phyloP scores from a whole-genome alignment of 2,888 invertebrate species.

The Apamea sordens region DNA sequence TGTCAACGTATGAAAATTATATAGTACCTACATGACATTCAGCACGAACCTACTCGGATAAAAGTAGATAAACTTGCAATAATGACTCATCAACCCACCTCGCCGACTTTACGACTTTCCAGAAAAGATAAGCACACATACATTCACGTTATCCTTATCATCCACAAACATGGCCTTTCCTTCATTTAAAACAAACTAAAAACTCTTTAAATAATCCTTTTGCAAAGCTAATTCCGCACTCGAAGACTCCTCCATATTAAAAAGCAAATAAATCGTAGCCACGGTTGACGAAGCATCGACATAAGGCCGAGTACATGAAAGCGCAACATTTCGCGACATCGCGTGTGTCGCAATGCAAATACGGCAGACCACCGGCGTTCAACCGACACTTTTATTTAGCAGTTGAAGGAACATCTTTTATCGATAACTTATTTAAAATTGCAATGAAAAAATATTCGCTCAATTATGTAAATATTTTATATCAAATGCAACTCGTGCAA shows the following conservation, averaged over 20 bases:
- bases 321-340: constrained; percentile 61
- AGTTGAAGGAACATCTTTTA: constrained; percentile 44
- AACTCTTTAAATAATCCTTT: constrained; percentile 52
- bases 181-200: constrained; percentile 50
- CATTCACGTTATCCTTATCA: constrained; percentile 37
- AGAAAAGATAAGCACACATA: constrained; percentile 41
- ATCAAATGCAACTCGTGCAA: constrained; percentile 33
- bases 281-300: constrained; percentile 60
- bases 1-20: background rate
- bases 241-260: constrained; percentile 57
- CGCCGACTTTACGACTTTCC: constrained; percentile 49
- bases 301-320: constrained; percentile 61
- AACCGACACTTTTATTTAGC: constrained; percentile 62
- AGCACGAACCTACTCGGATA: background rate
- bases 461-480: constrained; percentile 50
- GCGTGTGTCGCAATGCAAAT: constrained; percentile 75
- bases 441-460: constrained; percentile 35
- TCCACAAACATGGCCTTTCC: constrained; percentile 35
- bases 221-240: constrained; percentile 50
- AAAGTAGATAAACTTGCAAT: constrained; percentile 16
- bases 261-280: constrained; percentile 61
- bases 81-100: constrained; percentile 33
- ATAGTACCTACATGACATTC: constrained; percentile 14
- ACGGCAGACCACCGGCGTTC: constrained; percentile 70
- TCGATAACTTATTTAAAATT: constrained; percentile 57